A percentile compares a stretch with the other conserved stretches of the same genome.
phyloP scores from a whole-genome alignment of 2,888 invertebrate species.

The Phragmatobia fuliginosa region DNA sequence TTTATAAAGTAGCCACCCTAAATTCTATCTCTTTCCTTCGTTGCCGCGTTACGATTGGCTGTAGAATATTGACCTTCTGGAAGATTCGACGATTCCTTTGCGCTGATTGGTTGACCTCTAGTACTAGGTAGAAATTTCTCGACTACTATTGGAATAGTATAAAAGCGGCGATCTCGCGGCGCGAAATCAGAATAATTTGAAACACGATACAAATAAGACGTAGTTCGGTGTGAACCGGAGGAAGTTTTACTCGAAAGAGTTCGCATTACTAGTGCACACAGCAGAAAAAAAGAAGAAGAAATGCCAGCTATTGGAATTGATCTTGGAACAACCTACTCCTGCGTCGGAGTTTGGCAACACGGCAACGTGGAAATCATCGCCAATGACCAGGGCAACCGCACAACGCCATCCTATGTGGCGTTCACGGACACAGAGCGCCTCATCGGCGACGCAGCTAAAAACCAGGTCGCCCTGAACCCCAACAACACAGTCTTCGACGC shows the following conservation, averaged over 20 bases:
- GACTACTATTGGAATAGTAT: conserved; percentile 65
- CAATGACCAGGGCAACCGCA: conserved; percentile 89
- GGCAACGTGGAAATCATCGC: conserved; percentile 92
- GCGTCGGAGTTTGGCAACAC: conserved; percentile 86
- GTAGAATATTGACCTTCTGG: conserved; percentile 49
- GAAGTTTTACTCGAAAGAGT: conserved; percentile 43
- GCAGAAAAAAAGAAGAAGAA: conserved; percentile 50
- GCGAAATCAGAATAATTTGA: conserved; percentile 74
- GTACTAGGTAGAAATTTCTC: conserved; percentile 62
- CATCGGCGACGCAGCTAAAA: conserved; percentile 90
- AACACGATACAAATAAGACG: conserved; percentile 66
- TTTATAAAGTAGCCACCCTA: conserved; percentile 32
- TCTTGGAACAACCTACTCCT: conserved; percentile 86
- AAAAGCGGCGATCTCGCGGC: conserved; percentile 60
- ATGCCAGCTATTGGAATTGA: conserved; percentile 87
- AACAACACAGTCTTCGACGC: conserved; percentile 91
- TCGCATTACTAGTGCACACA: conserved; percentile 35
- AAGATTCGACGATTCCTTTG: conserved; percentile 52
- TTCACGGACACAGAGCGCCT: conserved; percentile 90
- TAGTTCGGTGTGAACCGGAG: conserved; percentile 66
- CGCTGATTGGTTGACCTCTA: conserved; percentile 62
- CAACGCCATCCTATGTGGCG: conserved; percentile 91
- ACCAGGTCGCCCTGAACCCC: conserved; percentile 91
- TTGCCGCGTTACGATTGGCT: conserved; percentile 58
- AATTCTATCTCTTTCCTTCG: conserved; percentile 41